These are phyloP conservation scores for Glomeris maerens DNA, from an alignment of 1,140 invertebrate species.

Conservation along the genomic window DNA sequence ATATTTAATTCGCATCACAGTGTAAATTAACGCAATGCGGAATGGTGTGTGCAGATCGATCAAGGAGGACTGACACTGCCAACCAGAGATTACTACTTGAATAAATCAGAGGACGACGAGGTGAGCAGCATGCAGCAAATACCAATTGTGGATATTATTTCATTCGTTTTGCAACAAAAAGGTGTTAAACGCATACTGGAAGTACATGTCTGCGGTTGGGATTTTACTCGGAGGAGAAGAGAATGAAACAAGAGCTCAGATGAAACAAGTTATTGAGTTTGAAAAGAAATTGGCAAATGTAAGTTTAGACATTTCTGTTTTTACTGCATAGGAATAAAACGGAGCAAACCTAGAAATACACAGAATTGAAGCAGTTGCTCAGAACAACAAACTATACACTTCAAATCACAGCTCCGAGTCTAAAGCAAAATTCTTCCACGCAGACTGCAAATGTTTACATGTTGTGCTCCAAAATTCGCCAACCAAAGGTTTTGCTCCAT, in stretches of 20 bases:
- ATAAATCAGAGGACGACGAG: constrained; percentile 48
- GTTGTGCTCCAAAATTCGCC: too few species aligned
- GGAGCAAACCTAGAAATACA: background rate
- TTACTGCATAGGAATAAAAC: too few species aligned
- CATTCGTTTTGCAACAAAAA: constrained; percentile 38
- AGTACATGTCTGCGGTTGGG: constrained; percentile 80
- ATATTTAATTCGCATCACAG: too few species aligned
- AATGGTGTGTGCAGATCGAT: constrained; percentile 50
- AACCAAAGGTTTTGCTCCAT: too few species aligned
- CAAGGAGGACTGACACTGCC: constrained; percentile 80
- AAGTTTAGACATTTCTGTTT: too few species aligned
- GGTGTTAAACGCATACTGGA: constrained; percentile 67
- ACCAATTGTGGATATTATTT: background rate
- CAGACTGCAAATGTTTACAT: too few species aligned
- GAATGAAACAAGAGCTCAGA: constrained; percentile 51
- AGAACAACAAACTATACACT: too few species aligned
- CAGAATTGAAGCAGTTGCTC: background rate
- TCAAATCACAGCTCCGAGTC: too few species aligned
- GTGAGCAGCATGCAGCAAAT: constrained; percentile 17
- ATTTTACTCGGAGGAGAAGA: constrained; percentile 71
- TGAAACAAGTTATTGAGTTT: constrained; percentile 67
- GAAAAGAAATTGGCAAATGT: constrained; percentile 63
- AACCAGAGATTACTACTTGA: constrained; percentile 80
- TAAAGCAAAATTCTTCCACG: too few species aligned
- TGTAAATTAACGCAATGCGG: background rate